These are phyloP conservation scores for Cnemophilus loriae DNA, from an alignment of 2,113 vertebrate species.

Conservation along the genomic window DNA sequence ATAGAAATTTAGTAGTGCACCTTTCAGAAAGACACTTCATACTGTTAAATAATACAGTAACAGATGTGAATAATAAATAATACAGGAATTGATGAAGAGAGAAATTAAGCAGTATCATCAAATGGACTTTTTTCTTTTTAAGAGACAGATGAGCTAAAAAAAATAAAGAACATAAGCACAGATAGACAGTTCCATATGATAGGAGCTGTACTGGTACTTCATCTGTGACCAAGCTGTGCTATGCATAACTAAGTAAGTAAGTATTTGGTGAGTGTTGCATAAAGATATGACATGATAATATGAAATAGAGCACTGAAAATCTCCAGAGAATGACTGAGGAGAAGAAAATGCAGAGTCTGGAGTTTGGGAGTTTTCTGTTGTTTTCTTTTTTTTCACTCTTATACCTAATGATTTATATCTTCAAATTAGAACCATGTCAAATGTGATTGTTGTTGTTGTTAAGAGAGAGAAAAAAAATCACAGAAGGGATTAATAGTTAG, in stretches of 20 bases:
- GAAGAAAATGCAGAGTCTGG: neutral
- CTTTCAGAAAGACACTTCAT: neutral
- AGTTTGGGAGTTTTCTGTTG: rapidly evolving
- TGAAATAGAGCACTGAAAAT: neutral
- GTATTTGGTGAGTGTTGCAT: neutral
- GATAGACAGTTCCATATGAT: neutral
- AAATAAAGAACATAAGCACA: neutral
- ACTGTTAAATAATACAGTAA: neutral
- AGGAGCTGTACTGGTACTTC: neutral
- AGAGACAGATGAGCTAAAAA: neutral
- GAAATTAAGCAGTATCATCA: neutral
- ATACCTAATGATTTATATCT: neutral
- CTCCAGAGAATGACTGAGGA: neutral
- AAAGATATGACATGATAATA: neutral
- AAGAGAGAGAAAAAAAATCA: neutral
- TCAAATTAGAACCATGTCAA: neutral
- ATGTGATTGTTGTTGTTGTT: neutral
- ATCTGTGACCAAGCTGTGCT: neutral
- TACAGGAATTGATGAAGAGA: neutral
- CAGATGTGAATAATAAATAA: neutral
- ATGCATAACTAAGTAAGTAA: neutral
- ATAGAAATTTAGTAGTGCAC: neutral
- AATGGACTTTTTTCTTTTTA: neutral
- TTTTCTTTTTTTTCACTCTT: neutral
- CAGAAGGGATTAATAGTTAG: neutral